These are phyloP conservation scores for Kryptolebias ocellatus DNA, from an alignment of 2,797 vertebrate species.

Conservation along the genomic window DNA sequence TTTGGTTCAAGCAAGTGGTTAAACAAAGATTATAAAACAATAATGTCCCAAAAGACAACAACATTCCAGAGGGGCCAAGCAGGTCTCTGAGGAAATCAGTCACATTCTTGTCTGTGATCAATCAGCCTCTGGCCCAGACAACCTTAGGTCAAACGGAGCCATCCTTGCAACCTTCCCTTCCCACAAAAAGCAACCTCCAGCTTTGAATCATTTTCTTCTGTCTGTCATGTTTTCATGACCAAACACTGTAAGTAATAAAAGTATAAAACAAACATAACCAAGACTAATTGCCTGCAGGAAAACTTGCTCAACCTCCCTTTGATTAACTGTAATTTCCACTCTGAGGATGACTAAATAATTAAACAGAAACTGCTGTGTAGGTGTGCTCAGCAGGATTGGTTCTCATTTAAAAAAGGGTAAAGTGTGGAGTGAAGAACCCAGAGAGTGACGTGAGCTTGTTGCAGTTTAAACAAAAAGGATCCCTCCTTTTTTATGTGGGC, in stretches of 20 bases:
- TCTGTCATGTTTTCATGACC: slow-evolving; percentile 39
- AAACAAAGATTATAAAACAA: slow-evolving; percentile 68
- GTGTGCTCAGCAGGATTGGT: slow-evolving; percentile 21
- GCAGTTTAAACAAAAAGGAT: slow-evolving; percentile 56
- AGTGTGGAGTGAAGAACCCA: slow-evolving; percentile 27
- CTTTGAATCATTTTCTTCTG: slow-evolving; percentile 14
- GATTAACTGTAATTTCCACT: slow-evolving; percentile 44
- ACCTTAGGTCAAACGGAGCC: slow-evolving; percentile 69
- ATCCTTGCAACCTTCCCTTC: slow-evolving; percentile 58
- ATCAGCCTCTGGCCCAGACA: slow-evolving; percentile 77
- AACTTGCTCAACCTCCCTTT: slow-evolving; percentile 12
- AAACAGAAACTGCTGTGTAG: slow-evolving; percentile 26
- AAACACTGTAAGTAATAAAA: slow-evolving; percentile 17
- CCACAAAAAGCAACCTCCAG: slow-evolving; percentile 44
- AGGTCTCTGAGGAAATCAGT: slow-evolving; percentile 76
- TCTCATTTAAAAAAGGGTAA: slow-evolving; percentile 22
- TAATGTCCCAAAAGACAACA: slow-evolving; percentile 68
- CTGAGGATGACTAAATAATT: slow-evolving; percentile 54
- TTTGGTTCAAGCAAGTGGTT: slow-evolving; percentile 28
- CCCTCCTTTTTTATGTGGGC: slow-evolving; percentile 65
- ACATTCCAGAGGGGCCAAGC: slow-evolving; percentile 73
- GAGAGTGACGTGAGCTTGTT: slow-evolving; percentile 45
- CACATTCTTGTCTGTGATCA: slow-evolving; percentile 81
- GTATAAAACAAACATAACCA: slow-evolving; percentile 14
- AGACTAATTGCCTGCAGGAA: slow-evolving; percentile 31